These are phyloP conservation scores for Callospermophilus lateralis DNA, from an alignment of 2,113 vertebrate genomes.

Conservation along the genomic window DNA sequence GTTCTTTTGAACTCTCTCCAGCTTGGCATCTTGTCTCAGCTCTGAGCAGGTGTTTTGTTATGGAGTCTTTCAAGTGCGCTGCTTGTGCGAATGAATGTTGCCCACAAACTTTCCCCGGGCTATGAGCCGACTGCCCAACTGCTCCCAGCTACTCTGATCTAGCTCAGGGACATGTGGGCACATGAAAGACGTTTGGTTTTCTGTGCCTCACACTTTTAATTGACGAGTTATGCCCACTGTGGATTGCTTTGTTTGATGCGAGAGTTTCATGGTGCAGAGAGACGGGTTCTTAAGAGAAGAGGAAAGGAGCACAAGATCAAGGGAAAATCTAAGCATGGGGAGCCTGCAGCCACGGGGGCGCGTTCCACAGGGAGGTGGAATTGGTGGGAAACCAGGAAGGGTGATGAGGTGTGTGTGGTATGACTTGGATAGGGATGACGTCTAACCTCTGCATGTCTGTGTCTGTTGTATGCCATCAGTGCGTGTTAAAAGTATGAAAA, in stretches of 20 bases:
- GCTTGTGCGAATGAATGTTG: conserved; percentile 90
- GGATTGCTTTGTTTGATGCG: conserved; percentile 40
- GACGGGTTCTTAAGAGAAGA: conserved; percentile 68
- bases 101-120: conserved; percentile 93
- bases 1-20: conserved; percentile 85
- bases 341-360: conserved; percentile 56
- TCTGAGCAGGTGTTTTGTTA: conserved; percentile 85
- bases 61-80: conserved; percentile 88
- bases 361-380: conserved; percentile 72
- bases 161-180: conserved; percentile 90
- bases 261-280: conserved; percentile 65
- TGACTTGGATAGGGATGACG: accelerated
- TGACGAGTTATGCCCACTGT: conserved; percentile 81
- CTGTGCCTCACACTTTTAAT: conserved; percentile 79
- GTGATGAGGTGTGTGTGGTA: accelerated
- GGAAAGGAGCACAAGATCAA: conserved; percentile 72
- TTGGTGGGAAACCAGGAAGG: not conserved
- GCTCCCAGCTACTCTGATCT: conserved; percentile 92
- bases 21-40: conserved; percentile 82
- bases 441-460: not conserved
- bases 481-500: too few species aligned
- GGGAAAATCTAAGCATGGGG: not conserved
- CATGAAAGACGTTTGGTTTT: conserved; percentile 89
- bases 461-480: too few species aligned
- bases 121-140: conserved; percentile 89